Evolutionary conservation across 2,888 invertebrate species (phyloP), one percentile per base, ranked within the genome.

Genomic region (Rhaphigaster nebulosa): DNA sequence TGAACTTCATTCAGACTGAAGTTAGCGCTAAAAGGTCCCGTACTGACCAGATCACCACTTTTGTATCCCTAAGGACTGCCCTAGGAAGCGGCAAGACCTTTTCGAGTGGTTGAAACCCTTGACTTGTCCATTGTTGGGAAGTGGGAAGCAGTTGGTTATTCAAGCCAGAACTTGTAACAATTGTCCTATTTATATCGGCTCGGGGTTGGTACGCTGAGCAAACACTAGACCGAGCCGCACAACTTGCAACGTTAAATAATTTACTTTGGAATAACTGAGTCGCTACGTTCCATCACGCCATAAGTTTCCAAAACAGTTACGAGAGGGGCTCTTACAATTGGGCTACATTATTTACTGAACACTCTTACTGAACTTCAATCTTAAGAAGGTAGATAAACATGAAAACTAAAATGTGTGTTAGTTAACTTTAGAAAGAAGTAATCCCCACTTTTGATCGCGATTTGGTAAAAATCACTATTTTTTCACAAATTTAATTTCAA

Each of bases 191-290:
- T 76, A 23, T 76, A 38, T 76, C 70, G 6, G 13, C 15, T 4
- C 6, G 5, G 60, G 29, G 65, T 38, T 23, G 38, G 34, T 20
- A 18, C 20, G 34, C 38, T 20, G 15, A 29, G 70, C 70, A 76
- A 76, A 76, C 70, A 76, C 70, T 76, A 38, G 70, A 38, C 34
- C 8, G 34, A 6, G 0, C 18, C 29, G 29, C 34, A 23, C 20
- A 76, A 76, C 70, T 76, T 76, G 70, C 8, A 34, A 38, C 34
- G 20, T 76, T 76, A 76, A 76, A 76, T 76, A 76, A 76, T 76
- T 76, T 76, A 76, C 70, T 38, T 76, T 20, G 70, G 70, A 76
- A 76, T 76, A 76, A 76, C 70, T n/a, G 70, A 38, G 70, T 6
- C 20, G 20, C 70, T 29, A 65, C 60, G 6, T 60, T 70, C 29